Conservation (phyloP, 2,113 vertebrate species). For the Elgaria multicarinata region DNA sequence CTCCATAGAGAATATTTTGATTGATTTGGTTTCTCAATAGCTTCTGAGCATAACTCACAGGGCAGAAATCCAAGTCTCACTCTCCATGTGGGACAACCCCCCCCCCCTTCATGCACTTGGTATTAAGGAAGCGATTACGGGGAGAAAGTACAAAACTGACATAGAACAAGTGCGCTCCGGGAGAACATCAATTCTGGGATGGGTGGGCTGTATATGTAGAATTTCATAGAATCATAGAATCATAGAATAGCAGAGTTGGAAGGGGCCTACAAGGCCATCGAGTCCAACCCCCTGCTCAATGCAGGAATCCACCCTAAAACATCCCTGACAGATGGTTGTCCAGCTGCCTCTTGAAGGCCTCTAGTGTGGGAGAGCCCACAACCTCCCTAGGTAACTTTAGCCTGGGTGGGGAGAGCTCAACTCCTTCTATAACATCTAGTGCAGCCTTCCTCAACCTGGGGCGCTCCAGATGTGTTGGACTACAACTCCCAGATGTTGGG, state of each 20-base stretch:
- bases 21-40: background rate
- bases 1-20: conserved; percentile 18
- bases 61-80: conserved; percentile 1
- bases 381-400: no score
- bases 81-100: background rate
- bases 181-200: background rate
- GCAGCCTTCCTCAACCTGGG: no score
- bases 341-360: no score
- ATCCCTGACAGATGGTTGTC: no score
- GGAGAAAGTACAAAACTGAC: background rate
- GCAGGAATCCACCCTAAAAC: no score
- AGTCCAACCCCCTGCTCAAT: no score
- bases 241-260: no score
- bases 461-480: no score
- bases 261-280: no score
- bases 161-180: background rate
- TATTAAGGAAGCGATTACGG: background rate
- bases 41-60: background rate
- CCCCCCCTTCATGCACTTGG: background rate
- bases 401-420: background rate
- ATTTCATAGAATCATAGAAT: no score
- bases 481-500: no score
- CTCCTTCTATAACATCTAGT: background rate
- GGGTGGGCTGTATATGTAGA: background rate
- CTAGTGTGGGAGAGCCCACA: no score